Evolutionary conservation across 2,888 invertebrate species (phyloP).

Genomic region (Oligia latruncula): DNA sequence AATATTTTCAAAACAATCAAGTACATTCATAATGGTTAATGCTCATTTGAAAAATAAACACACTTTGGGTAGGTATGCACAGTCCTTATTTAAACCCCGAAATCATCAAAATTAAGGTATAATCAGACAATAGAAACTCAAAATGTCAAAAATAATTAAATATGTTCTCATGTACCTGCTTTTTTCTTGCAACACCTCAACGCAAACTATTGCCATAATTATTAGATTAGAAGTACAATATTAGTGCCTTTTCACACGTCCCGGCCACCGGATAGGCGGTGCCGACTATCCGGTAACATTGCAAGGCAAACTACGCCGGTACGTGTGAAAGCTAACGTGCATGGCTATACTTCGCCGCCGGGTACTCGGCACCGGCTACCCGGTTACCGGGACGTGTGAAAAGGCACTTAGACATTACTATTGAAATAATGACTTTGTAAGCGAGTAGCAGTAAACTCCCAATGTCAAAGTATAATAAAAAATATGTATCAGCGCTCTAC

Average conservation of each 20-base stretch:
- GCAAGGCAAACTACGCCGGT: too few species aligned
- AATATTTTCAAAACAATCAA: neutral
- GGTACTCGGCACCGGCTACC: too few species aligned
- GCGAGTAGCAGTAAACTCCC: slow-evolving; percentile 16
- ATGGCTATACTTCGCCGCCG: too few species aligned
- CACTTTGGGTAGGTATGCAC: neutral
- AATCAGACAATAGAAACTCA: slow-evolving; percentile 1
- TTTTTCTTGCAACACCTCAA: slow-evolving; percentile 40
- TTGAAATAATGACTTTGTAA: slow-evolving; percentile 33
- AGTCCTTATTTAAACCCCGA: neutral
- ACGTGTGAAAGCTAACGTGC: too few species aligned
- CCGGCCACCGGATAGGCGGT: too few species aligned
- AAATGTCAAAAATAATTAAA: neutral
- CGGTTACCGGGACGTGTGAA: too few species aligned
- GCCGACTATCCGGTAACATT: too few species aligned
- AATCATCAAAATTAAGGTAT: neutral
- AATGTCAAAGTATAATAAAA: slow-evolving; percentile 35
- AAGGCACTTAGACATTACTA: slow-evolving; percentile 40
- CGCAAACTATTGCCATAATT: slow-evolving; percentile 41
- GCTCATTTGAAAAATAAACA: neutral
- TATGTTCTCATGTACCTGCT: neutral
- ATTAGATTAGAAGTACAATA: slow-evolving; percentile 35
- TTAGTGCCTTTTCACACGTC: too few species aligned
- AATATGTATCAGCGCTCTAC: slow-evolving; percentile 3
- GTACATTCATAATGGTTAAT: neutral